Evolutionary conservation across 2,113 vertebrate species (phyloP).

Genomic region (Fregata magnificens): DNA sequence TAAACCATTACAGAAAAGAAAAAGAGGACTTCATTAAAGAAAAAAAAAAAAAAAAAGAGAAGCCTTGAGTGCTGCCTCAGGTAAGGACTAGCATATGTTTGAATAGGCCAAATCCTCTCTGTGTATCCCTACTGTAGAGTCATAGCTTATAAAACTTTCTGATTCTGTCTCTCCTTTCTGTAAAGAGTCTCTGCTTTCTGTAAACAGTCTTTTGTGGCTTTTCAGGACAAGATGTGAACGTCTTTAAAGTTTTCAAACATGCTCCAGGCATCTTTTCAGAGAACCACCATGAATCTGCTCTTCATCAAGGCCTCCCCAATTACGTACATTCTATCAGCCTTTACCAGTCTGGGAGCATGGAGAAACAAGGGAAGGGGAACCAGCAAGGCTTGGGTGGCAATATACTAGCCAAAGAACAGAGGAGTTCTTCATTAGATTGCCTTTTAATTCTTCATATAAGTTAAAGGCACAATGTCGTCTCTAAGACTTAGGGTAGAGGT

Average conservation of each 20-base stretch:
- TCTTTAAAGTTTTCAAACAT: slow-evolving; percentile 1
- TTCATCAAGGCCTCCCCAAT: background rate
- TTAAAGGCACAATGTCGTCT: background rate
- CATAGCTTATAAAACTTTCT: background rate
- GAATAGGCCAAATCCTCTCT: background rate
- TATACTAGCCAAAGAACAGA: background rate
- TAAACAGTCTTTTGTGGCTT: background rate
- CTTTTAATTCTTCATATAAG: background rate
- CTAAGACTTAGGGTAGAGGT: background rate
- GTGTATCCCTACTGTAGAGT: background rate
- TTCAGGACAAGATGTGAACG: background rate
- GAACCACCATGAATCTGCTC: background rate
- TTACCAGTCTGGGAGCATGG: background rate
- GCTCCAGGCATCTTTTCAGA: background rate
- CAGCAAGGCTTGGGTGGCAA: background rate
- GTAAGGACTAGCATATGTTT: background rate
- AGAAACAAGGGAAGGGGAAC: background rate
- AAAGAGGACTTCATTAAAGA: background rate
- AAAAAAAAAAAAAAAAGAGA: background rate
- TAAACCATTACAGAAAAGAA: background rate
- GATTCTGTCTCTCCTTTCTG: background rate
- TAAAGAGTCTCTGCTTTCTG: background rate
- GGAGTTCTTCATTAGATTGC: background rate
- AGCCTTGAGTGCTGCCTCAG: background rate
- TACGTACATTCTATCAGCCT: background rate